Evolutionary conservation across 2,113 vertebrate species (phyloP).

Genomic region (Heterotilapia buettikoferi): DNA sequence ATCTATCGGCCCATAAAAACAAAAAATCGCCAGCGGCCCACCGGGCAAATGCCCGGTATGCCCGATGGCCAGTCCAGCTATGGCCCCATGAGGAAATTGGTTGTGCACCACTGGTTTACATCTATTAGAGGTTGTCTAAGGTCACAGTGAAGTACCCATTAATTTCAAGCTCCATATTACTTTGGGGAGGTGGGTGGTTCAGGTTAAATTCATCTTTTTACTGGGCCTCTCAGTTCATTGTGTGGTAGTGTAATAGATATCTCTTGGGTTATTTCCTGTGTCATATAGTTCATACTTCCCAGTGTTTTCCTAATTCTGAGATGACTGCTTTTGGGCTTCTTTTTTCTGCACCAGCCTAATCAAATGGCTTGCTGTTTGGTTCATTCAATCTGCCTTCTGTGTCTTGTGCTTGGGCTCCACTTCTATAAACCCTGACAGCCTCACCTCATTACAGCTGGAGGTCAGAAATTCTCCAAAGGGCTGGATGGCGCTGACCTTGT

Average conservation of each 20-base stretch:
- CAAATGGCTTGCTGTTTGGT: background rate
- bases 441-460: slow-evolving; percentile 69
- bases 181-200: background rate
- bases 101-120: fast-evolving
- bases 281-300: background rate
- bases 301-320: background rate
- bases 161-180: background rate
- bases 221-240: background rate
- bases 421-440: background rate
- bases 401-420: background rate
- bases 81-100: background rate
- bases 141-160: background rate
- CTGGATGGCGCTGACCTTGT: slow-evolving; percentile 70
- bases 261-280: background rate
- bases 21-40: no score
- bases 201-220: fast-evolving
- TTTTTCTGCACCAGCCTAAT: background rate
- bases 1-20: no score
- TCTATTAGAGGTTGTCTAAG: fast-evolving
- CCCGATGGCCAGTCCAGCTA: no score
- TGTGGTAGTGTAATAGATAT: fast-evolving
- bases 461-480: slow-evolving; percentile 81
- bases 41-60: no score
- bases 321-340: background rate
- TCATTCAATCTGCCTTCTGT: background rate